Evolutionary conservation across 53 echinoderm and acorn worm genomes (phyloP).

Genomic region (Stichopus horrens): DNA sequence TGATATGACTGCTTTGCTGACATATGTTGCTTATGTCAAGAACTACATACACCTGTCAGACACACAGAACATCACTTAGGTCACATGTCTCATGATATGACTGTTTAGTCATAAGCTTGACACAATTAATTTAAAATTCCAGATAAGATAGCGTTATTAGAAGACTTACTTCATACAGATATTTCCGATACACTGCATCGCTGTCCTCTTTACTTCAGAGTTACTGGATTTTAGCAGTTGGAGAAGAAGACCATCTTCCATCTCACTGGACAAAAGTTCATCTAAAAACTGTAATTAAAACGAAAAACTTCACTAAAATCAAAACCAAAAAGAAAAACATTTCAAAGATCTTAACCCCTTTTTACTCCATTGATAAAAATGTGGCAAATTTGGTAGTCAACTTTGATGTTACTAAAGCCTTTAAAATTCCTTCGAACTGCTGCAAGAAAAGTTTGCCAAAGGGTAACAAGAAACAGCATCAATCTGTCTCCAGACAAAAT

Average conservation of each 20-base stretch:
- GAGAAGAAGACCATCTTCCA: slow-evolving; percentile 68
- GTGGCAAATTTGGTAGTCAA: too few relatives aligned
- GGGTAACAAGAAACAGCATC: too few relatives aligned
- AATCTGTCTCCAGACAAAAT: too few relatives aligned
- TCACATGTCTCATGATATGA: background rate
- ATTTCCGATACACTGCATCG: slow-evolving; percentile 91
- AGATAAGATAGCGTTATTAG: background rate
- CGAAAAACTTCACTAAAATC: background rate
- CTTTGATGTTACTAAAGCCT: too few relatives aligned
- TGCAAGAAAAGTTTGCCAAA: too few relatives aligned
- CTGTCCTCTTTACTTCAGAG: slow-evolving; percentile 73
- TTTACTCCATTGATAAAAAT: too few relatives aligned
- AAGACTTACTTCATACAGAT: slow-evolving; percentile 89
- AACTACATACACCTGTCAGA: too few relatives aligned
- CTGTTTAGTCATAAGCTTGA: background rate
- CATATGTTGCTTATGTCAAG: too few relatives aligned
- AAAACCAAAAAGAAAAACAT: background rate
- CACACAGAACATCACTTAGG: too few relatives aligned
- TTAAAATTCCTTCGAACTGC: too few relatives aligned
- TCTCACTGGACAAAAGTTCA: slow-evolving; percentile 61
- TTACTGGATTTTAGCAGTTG: slow-evolving; percentile 67
- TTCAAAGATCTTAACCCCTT: too few relatives aligned
- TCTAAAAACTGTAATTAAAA: slow-evolving; percentile 65
- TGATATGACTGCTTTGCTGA: too few relatives aligned
- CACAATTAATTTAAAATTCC: background rate